Conservation (phyloP, 30 jellyfish, hydroid and myxozoan genomes). For the Pseudorhiza aurosa region DNA sequence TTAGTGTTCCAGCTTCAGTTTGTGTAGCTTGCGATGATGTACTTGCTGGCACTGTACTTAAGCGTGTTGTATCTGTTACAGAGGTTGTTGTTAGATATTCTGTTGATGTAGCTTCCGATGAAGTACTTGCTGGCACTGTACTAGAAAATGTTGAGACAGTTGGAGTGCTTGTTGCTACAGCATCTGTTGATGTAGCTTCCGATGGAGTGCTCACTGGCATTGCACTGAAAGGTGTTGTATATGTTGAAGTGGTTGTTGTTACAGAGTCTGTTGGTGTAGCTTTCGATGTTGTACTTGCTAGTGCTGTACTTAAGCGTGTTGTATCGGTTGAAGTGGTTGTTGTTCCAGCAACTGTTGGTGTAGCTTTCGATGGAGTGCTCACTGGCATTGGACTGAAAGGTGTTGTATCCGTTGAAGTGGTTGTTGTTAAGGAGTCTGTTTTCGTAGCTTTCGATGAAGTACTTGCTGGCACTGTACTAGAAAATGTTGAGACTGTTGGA, state of each 20-base stretch:
- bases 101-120: not conserved
- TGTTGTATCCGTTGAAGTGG: not conserved
- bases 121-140: too few relatives aligned
- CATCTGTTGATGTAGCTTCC: too few relatives aligned
- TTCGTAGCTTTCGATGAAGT: not conserved
- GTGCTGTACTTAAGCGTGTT: not conserved
- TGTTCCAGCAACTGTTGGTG: not conserved
- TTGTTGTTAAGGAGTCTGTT: not conserved
- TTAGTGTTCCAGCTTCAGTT: not conserved
- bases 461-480: not conserved
- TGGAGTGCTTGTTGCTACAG: too few relatives aligned
- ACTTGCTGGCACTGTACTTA: too few relatives aligned
- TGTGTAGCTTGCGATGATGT: too few relatives aligned
- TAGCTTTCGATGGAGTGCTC: not conserved
- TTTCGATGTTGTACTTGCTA: not conserved
- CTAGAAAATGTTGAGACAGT: too few relatives aligned
- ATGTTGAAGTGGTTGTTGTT: not conserved
- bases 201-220: too few relatives aligned
- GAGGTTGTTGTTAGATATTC: not conserved
- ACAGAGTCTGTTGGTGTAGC: not conserved
- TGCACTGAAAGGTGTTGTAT: not conserved
- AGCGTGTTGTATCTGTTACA: not conserved
- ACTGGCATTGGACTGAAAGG: not conserved
- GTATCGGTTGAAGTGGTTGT: not conserved
- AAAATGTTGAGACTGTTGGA: too few relatives aligned